phyloP scores from a whole-genome alignment of 2,888 invertebrate species.

The Protonemura montana region DNA sequence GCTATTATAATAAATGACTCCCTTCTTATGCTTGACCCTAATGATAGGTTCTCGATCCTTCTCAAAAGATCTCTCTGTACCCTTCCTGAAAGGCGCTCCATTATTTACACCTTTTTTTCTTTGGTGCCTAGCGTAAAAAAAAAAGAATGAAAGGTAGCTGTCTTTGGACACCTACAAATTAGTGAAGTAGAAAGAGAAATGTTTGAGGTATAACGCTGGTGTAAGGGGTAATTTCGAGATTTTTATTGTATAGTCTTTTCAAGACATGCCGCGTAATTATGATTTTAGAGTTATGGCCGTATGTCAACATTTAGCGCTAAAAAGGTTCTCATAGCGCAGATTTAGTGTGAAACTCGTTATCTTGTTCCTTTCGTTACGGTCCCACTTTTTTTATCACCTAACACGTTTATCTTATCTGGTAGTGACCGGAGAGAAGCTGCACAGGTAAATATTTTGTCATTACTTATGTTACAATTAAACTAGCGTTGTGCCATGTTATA shows the following conservation, averaged over 20 bases:
- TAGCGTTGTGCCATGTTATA: background rate
- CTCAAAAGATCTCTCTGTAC: conserved; percentile 16
- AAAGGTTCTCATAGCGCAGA: background rate
- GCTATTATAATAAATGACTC: background rate
- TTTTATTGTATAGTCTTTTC: background rate
- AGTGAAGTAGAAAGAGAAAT: conserved; percentile 8
- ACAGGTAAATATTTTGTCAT: conserved; percentile 12
- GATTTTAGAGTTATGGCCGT: background rate
- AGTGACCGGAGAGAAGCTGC: background rate
- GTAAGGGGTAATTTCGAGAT: background rate
- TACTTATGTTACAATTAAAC: background rate
- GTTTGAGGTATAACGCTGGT: background rate
- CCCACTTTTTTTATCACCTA: background rate
- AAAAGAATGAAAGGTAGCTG: background rate
- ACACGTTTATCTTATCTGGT: background rate
- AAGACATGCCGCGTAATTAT: background rate
- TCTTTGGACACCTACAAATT: conserved; percentile 15
- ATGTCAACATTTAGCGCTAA: background rate
- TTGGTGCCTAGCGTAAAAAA: conserved; percentile 1
- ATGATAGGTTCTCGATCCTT: conserved; percentile 27
- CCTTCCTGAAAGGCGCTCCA: conserved; percentile 14
- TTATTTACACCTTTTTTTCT: conserved; percentile 44
- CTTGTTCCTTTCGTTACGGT: background rate
- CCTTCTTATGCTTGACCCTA: conserved; percentile 13
- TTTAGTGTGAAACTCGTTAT: background rate